A percentile compares a stretch with the other conserved stretches of the same genome.
Conservation (phyloP, 2,113 vertebrate species). For the Etheostoma spectabile region DNA sequence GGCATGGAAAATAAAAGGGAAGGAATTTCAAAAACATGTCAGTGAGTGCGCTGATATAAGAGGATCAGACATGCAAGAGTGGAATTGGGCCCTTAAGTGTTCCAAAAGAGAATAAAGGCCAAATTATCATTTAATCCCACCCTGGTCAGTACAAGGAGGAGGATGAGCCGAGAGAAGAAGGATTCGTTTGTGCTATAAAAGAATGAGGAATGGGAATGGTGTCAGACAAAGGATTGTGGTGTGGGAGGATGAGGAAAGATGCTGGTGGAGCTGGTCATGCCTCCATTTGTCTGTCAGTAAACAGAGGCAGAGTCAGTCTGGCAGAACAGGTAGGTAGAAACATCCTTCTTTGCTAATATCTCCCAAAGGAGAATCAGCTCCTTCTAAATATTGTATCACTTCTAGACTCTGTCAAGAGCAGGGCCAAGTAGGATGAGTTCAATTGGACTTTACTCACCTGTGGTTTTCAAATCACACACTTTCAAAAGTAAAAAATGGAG, state of each 20-base stretch:
- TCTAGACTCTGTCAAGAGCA: slow-evolving; percentile 6
- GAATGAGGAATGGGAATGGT: slow-evolving; percentile 42
- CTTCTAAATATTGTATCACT: slow-evolving; percentile 47
- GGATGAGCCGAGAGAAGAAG: slow-evolving; percentile 52
- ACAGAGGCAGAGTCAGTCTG: slow-evolving; percentile 28
- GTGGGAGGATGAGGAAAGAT: slow-evolving; percentile 43
- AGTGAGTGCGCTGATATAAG: slow-evolving; percentile 73
- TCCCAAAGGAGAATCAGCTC: slow-evolving; percentile 6
- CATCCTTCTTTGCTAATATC: slow-evolving; percentile 8
- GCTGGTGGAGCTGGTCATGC: slow-evolving; percentile 21
- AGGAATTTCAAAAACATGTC: slow-evolving; percentile 74
- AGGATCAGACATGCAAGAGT: slow-evolving; percentile 84
- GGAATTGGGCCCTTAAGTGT: slow-evolving; percentile 75
- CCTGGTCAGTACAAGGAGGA: slow-evolving; percentile 63
- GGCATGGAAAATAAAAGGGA: slow-evolving; percentile 56
- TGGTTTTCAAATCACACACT: not conserved
- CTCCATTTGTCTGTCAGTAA: slow-evolving; percentile 35
- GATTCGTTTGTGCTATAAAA: slow-evolving; percentile 64
- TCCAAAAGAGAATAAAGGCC: slow-evolving; percentile 76
- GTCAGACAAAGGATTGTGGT: slow-evolving; percentile 58
- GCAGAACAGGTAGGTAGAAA: slow-evolving; percentile 41
- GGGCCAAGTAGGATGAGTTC: not conserved
- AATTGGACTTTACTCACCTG: slow-evolving; percentile 9
- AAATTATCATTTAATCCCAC: slow-evolving; percentile 80
- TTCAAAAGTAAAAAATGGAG: not conserved